Evolutionary conservation across 1,140 invertebrate genomes (phyloP), one percentile per base, ranked within the genome.

Genomic region (Dryas iulia): DNA sequence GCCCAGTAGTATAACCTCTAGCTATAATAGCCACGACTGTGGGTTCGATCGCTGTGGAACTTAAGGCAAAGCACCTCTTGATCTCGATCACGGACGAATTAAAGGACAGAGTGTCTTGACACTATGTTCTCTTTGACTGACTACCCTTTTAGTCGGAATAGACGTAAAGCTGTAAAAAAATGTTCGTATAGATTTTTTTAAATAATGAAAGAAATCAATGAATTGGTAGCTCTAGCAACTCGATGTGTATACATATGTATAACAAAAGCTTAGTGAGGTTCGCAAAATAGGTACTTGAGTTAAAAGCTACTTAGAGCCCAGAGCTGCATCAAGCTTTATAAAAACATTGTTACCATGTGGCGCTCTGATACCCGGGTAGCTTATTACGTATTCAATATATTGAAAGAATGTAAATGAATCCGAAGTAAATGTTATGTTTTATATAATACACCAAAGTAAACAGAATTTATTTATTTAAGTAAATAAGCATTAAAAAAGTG

Each of bases 231-330:
- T 3, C 26, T 28, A 28, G 3, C 2, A 39, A 14, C n/a, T 39
- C 35, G 5, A 39, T 39, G 18, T 21, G 5, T 14, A 14, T 35
- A 35, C n/a, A 8, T 47, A 47, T 7, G 39, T 47, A 47, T 21
- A 8, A 47, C 21, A 21, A 21, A 47, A 21, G 14, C 39, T 47
- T 47, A 47, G 39, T 47, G 39, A 47, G 14, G 18, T 47, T 21
- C 39, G 7, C 2, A 47, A 47, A 47, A 47, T 47, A 47, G 18
- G 39, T 47, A 10, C 39, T 47, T 47, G 39, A 21, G 39, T 47
- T 47, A 47, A 47, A 47, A 47, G 39, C 39, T 47, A 47, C 39
- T 47, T 47, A 47, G 39, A 47, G 39, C 39, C n/a, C 39, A 47
- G 39, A 47, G 39, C 39, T 21, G 18, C 39, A 47, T 47, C 39